These are phyloP conservation scores for Folsomia manolachei DNA, from an alignment of 2,888 invertebrate species.

Conservation along the genomic window DNA sequence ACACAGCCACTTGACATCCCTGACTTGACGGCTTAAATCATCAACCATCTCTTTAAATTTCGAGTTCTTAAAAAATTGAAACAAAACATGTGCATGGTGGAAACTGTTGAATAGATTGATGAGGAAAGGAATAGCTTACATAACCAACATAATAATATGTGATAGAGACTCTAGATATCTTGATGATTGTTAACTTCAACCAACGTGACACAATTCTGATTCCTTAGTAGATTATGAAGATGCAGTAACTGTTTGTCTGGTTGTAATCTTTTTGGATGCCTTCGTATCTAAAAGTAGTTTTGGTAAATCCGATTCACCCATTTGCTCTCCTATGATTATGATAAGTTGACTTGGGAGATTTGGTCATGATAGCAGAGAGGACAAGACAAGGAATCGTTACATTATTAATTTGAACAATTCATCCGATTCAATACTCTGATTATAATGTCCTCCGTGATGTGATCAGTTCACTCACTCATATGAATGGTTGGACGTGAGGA, in stretches of 20 bases:
- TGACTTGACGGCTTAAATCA: background rate
- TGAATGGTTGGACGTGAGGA: background rate
- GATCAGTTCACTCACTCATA: background rate
- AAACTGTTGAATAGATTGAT: constrained; percentile 14
- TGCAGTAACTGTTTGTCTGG: background rate
- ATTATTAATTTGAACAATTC: background rate
- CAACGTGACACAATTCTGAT: constrained; percentile 11
- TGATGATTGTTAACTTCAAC: constrained; percentile 13
- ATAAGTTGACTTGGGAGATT: background rate
- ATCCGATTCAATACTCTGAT: background rate
- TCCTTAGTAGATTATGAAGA: background rate
- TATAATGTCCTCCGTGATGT: too few species aligned
- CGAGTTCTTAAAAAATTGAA: too few species aligned
- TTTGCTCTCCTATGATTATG: background rate
- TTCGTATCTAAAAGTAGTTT: background rate
- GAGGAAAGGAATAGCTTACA: background rate
- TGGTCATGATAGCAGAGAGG: background rate
- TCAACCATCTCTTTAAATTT: background rate
- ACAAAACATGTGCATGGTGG: too few species aligned
- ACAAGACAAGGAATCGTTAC: background rate
- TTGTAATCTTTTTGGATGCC: background rate
- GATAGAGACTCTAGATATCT: background rate
- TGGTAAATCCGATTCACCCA: background rate
- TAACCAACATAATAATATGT: background rate
- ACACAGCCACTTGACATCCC: constrained; percentile 13